Base-by-base conservation (phyloP, 1,140 invertebrate species). In the Tyrophagus putrescentiae region DNA sequence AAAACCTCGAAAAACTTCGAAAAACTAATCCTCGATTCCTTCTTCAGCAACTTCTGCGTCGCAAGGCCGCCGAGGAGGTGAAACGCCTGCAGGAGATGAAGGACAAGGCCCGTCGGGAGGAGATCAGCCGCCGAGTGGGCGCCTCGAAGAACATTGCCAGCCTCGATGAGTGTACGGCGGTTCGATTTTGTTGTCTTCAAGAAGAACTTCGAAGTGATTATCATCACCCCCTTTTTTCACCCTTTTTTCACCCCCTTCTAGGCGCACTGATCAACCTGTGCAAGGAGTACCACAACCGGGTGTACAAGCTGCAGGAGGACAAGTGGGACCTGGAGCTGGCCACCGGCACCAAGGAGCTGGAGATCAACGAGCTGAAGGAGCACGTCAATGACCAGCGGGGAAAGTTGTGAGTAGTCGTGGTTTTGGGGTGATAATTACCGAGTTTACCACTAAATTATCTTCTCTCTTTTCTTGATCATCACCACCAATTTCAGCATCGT, bases 221-320 rank as follows among this genome's bases (percentile, higher is more conserved):
- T n/a, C n/a, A n/a, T n/a, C n/a, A n/a, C n/a, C n/a, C n/a, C n/a
- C n/a, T n/a, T n/a, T n/a, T n/a, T n/a, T n/a, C n/a, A n/a, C n/a
- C n/a, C n/a, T n/a, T n/a, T n/a, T n/a, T n/a, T n/a, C 25, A 7
- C 7, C 21, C 18, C 18, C 39, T 6, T 32, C 7, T 32, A 54
- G 52, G 28, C 52, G 11, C 6, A 9, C 52, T 54, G 6, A 54
- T 42, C 11, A 33, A 28, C 52, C 31, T 54, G 16, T 54, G 85
- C 79, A 82, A 89, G 81, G 84, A 90, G 77, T 88, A 95, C 83
- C 84, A 88, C 83, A 83, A 87, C 75, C 87, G 87, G 78, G 83
- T 95, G 79, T 84, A 84, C 80, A 79, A 85, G 78, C 89, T 92
- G 80, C 91, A 96, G 80, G 85, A 88, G 79, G 89, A 94, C 79